A percentile compares a stretch with the other conserved stretches of the same genome.
phyloP scores from a whole-genome alignment of 2,113 vertebrate species.

The Microcebus ravelobensis region DNA sequence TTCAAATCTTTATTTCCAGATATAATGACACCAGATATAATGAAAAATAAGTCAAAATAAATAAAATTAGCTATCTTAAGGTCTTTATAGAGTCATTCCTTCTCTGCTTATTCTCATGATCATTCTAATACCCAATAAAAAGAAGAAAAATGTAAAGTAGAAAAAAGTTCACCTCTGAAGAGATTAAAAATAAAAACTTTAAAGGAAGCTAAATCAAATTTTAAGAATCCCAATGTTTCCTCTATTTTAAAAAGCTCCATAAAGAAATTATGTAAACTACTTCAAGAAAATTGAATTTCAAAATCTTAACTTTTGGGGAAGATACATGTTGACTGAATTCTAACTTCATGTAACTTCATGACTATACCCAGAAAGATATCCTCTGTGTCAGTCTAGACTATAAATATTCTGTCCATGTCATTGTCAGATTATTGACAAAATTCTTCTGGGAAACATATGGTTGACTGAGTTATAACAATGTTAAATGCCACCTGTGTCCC shows the following conservation, averaged over 20 bases:
- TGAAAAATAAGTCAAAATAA: constrained; percentile 26
- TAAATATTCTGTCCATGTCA: constrained; percentile 6
- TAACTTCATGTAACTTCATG: background rate
- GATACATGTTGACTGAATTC: background rate
- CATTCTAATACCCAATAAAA: background rate
- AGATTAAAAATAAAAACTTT: background rate
- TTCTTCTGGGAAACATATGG: constrained; percentile 37
- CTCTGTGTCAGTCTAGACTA: background rate
- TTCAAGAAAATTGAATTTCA: constrained; percentile 7
- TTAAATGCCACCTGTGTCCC: constrained; percentile 26
- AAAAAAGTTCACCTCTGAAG: background rate
- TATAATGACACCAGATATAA: background rate
- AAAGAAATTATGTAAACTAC: background rate
- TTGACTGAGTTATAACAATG: constrained; percentile 39
- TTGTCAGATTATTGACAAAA: constrained; percentile 44
- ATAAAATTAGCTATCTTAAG: background rate
- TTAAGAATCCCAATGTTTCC: background rate
- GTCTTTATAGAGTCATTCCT: background rate
- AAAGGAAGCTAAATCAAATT: background rate
- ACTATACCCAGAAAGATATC: background rate
- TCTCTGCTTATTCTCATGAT: background rate
- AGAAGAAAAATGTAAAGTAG: background rate
- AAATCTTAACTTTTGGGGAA: background rate
- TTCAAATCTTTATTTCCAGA: background rate
- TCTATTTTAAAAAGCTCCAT: background rate